Evolutionary conservation across 2,113 vertebrate species (phyloP).

Genomic region (Ameiurus melas): DNA sequence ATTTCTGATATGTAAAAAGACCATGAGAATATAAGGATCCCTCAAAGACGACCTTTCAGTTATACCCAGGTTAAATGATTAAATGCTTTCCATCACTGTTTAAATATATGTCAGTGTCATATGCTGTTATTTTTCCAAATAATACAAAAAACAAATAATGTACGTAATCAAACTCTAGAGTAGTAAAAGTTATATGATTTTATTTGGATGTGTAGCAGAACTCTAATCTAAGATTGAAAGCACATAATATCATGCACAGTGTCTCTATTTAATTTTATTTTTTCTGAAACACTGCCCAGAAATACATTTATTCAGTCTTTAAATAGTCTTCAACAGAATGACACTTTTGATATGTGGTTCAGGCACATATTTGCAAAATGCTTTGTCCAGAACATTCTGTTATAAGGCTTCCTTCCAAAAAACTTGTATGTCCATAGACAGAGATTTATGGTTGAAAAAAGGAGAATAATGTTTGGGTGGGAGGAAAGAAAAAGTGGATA

Average conservation of each 20-base stretch:
- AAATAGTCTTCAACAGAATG: constrained; percentile 34
- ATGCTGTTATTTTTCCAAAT: background rate
- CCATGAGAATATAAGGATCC: background rate
- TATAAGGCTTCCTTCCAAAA: constrained; percentile 14
- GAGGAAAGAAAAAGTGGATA: constrained; percentile 14
- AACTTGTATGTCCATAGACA: constrained; percentile 12
- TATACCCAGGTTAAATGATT: background rate
- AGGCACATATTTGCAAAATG: constrained; percentile 14
- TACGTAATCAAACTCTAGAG: background rate
- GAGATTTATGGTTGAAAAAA: constrained; percentile 39
- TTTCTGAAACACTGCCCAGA: constrained; percentile 9
- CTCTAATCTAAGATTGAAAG: background rate
- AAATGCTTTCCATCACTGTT: background rate
- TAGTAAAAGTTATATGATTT: background rate
- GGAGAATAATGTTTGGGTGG: constrained; percentile 12
- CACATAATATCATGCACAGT: background rate
- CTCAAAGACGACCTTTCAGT: background rate
- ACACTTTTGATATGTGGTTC: constrained; percentile 36
- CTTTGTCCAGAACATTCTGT: constrained; percentile 24
- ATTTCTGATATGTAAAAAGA: background rate
- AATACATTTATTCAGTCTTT: constrained; percentile 24
- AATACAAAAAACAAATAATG: background rate
- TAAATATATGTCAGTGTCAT: background rate
- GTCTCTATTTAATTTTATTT: background rate
- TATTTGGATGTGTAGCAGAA: background rate